phyloP scores from a whole-genome alignment of 2,888 invertebrate genomes.

The Dynastes tityus region DNA sequence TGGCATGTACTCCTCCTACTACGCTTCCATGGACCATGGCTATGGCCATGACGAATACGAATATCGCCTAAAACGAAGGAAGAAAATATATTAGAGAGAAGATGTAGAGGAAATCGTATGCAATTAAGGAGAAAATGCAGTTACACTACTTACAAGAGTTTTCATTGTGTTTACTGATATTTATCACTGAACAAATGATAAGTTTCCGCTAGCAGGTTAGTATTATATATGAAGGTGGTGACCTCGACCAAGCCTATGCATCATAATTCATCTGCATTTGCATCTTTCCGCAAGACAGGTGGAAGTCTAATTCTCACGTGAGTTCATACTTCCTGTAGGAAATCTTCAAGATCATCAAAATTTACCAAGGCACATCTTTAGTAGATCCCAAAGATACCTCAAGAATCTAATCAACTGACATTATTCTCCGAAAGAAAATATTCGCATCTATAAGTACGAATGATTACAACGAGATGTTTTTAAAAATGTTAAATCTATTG shows the following conservation, averaged over 20 bases:
- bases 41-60: slow-evolving; percentile 50
- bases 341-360: too few relatives aligned
- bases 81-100: background rate
- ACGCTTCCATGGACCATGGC: slow-evolving; percentile 51
- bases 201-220: slow-evolving; percentile 27
- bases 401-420: too few relatives aligned
- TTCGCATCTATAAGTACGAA: too few relatives aligned
- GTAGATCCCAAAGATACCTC: too few relatives aligned
- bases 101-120: background rate
- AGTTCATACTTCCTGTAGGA: too few relatives aligned
- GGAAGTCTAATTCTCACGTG: background rate
- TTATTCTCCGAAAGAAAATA: too few relatives aligned
- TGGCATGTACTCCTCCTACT: slow-evolving; percentile 38
- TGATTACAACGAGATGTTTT: too few relatives aligned
- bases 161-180: slow-evolving; percentile 48
- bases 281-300: slow-evolving; percentile 17
- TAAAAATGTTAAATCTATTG: too few relatives aligned
- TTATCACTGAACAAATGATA: slow-evolving; percentile 50
- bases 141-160: slow-evolving; percentile 42
- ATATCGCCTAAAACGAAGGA: slow-evolving; percentile 41
- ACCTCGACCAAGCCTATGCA: slow-evolving; percentile 48
- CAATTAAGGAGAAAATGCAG: too few relatives aligned
- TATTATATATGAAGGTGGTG: slow-evolving; percentile 48
- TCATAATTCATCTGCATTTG: slow-evolving; percentile 38
- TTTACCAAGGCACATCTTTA: too few relatives aligned